Evolutionary conservation across 2,888 invertebrate genomes (phyloP), one percentile per base, ranked within the genome.

Genomic region (Strigamia crassipes): DNA sequence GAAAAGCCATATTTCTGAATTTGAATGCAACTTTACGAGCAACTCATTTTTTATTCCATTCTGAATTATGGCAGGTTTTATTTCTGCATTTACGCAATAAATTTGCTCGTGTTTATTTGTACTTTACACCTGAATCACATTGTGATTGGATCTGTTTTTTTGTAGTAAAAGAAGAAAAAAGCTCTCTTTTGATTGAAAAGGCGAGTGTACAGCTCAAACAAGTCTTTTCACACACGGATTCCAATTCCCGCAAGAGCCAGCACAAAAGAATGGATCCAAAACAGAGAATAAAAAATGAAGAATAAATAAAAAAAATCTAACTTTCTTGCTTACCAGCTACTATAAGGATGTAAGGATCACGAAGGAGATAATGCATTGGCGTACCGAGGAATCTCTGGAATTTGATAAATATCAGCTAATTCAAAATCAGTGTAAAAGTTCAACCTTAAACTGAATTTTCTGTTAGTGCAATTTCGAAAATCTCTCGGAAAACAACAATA

Each of bases 291-390:
- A 56, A 56, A 21, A 56, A 21, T 0, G 18, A 56, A 56, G 56
- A 56, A 56, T 56, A 56, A 15, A n/a, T 51, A n/a, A 56, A 46
- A 51, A 51, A 56, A 56, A 56, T 56, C 56, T 18, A 56, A 56
- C 18, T 56, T 56, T 56, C 56, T 56, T 56, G 56, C 84, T 83
- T 84, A 88, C 87, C 87, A 78, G 87, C 85, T 73, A 87, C 87
- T 12, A 89, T 85, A 27, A 87, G 83, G 27, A 93, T 91, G 85
- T 91, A 90, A 83, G 91, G 91, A 85, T 93, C 92, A 80, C 89
- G 89, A 2, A 93, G 86, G 21, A 94, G 87, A 15, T 80, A 82
- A 51, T 84, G 81, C n/a, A 87, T 82, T n/a, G 86, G 85, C 31
- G 85, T 85, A 34, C 84, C 85, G 12, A 80, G 42, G 79, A 79